phyloP scores from a whole-genome alignment of 2,888 invertebrate genomes.

The Bombylius discolor region DNA sequence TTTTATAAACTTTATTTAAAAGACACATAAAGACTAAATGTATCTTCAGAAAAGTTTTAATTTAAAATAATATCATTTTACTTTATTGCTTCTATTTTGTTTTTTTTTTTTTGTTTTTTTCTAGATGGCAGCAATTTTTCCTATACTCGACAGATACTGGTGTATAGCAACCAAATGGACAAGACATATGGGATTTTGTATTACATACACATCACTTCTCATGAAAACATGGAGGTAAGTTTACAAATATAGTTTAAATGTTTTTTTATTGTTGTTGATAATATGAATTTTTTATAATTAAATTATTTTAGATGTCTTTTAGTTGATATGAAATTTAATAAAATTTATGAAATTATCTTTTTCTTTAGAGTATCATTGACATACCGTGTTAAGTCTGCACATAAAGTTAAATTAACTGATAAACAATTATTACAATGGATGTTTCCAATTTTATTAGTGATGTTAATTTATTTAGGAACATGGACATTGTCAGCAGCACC shows the following conservation, averaged over 20 bases:
- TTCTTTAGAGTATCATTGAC: conserved; percentile 69
- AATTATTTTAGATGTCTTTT: not conserved
- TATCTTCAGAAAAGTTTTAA: no score
- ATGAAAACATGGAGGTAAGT: conserved; percentile 89
- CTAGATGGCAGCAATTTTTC: conserved; percentile 87
- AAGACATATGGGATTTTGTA: conserved; percentile 81
- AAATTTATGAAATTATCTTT: not conserved
- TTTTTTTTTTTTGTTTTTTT: conserved; percentile 16
- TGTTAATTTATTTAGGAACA: conserved; percentile 75
- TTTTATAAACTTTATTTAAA: no score
- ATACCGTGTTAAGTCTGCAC: conserved; percentile 85
- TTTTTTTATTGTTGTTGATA: not conserved
- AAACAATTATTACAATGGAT: conserved; percentile 87
- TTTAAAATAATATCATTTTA: no score
- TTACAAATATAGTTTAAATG: not conserved
- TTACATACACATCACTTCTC: conserved; percentile 81
- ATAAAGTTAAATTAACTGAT: conserved; percentile 84
- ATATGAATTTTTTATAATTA: not conserved
- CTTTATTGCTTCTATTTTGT: no score
- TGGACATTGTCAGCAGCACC: conserved; percentile 87
- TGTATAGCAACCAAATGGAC: conserved; percentile 90
- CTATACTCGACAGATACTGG: conserved; percentile 67
- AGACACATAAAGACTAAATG: no score
- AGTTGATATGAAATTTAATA: no score
- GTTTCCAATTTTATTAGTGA: conserved; percentile 79